These are phyloP conservation scores for Meloidogyne exigua DNA, from an alignment of 1,140 invertebrate species.

Conservation along the genomic window DNA sequence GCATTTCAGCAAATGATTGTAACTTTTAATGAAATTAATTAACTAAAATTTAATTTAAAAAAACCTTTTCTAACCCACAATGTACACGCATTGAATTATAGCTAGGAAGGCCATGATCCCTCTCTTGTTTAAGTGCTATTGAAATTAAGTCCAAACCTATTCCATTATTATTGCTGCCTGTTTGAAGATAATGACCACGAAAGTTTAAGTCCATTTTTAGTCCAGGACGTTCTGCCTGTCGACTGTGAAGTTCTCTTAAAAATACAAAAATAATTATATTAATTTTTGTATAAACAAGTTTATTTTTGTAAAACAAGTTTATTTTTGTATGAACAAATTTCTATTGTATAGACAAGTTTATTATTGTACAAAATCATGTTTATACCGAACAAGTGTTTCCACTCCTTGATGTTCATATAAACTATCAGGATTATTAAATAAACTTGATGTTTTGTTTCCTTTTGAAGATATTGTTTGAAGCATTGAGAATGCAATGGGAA, in stretches of 20 bases:
- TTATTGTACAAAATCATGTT: not conserved
- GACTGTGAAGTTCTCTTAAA: conserved; percentile 49
- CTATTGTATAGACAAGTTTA: no score
- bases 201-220: conserved; percentile 45
- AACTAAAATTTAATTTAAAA: not conserved
- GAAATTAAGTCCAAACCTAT: conserved; percentile 45
- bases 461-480: conserved; percentile 15
- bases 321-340: no score
- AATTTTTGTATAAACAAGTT: no score
- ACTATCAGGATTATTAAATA: conserved; percentile 52
- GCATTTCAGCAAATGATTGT: conserved; percentile 42
- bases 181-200: conserved; percentile 42
- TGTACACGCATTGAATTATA: conserved; percentile 42
- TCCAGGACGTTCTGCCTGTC: conserved; percentile 37
- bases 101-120: conserved; percentile 46
- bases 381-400: conserved; percentile 40
- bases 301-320: no score
- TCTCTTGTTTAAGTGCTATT: conserved; percentile 43
- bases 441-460: not conserved
- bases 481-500: conserved; percentile 47
- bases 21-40: conserved; percentile 28
- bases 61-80: conserved; percentile 40
- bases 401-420: conserved; percentile 39
- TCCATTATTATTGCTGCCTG: conserved; percentile 12
- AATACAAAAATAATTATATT: not conserved